Conservation (phyloP, 2,888 invertebrate species). For the Dione vanillae region DNA sequence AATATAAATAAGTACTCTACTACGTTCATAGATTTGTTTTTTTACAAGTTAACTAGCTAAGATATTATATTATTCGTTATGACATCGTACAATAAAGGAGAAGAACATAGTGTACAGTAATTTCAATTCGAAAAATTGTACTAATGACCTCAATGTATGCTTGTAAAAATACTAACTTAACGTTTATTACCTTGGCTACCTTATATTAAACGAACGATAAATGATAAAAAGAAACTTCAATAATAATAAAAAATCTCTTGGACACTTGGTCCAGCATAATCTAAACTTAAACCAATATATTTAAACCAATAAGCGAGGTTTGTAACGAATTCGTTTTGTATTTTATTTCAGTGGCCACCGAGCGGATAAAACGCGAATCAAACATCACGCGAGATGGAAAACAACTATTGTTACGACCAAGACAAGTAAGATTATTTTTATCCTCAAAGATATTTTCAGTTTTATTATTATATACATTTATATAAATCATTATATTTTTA, state of each 20-base stretch:
- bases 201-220: neutral
- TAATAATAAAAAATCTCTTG: neutral
- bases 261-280: no score
- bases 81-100: no score
- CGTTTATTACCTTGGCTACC: no score
- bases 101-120: no score
- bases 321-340: neutral
- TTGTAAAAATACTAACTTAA: no score
- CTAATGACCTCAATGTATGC: no score
- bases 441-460: conserved; percentile 30
- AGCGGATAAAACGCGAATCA: conserved; percentile 62
- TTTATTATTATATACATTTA: conserved; percentile 27
- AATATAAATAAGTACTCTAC: no score
- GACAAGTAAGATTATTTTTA: conserved; percentile 60
- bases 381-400: conserved; percentile 70
- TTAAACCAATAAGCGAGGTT: neutral
- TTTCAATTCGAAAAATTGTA: no score
- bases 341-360: conserved; percentile 63
- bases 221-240: neutral
- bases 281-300: no score
- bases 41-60: no score
- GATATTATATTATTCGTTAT: no score
- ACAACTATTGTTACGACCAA: conserved; percentile 64
- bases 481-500: neutral
- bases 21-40: no score